Evolutionary conservation across 2,113 vertebrate genomes (phyloP), one percentile per base, ranked within the genome.

Genomic region (Thermophis baileyi): DNA sequence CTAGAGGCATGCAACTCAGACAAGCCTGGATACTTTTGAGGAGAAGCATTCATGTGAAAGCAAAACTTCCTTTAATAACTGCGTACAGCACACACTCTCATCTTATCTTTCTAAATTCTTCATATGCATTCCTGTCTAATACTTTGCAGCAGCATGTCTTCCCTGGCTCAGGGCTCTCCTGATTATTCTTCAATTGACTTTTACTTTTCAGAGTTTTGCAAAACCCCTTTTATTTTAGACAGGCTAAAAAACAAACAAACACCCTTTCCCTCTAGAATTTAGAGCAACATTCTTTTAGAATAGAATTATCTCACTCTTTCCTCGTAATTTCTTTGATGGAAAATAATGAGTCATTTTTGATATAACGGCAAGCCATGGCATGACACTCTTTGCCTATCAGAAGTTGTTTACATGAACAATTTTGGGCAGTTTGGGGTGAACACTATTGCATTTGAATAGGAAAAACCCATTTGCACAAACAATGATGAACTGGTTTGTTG

Each of bases 1-100:
- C 7, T 24, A 81, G 74, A 8, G 35, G 50, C 90, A 91, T 81
- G 44, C 92, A 90, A 91, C 30, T 93, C 0, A 90, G 91, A 30
- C 81, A 2, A 92, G 89, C 50, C 50, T 91, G 50, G 47, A 55
- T 55, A 44, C 24, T 51, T 11, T 63, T 88, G 86, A 91, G 40
- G 63, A 16, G 40, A 24, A 74, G 89, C 92, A 95, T 85, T n/a
- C 20, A 0, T 1, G 94, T 92, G 94, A 95, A 95, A 88, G 96
- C 89, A 92, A 63, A 95, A 88, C 4, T 1, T 14, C 55, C 35
- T 44, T 92, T 69, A 95, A 91, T 81, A 25, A 24, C 47, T 74
- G 35, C 51, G 81, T n/a, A n/a, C 3, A 25, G 49, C 16, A 44
- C 24, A 16, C 30, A 9, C 46, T 25, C 24, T 92, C 30, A 35